phyloP scores from a whole-genome alignment of 2,797 vertebrate species.

The Eulemur mongoz region DNA sequence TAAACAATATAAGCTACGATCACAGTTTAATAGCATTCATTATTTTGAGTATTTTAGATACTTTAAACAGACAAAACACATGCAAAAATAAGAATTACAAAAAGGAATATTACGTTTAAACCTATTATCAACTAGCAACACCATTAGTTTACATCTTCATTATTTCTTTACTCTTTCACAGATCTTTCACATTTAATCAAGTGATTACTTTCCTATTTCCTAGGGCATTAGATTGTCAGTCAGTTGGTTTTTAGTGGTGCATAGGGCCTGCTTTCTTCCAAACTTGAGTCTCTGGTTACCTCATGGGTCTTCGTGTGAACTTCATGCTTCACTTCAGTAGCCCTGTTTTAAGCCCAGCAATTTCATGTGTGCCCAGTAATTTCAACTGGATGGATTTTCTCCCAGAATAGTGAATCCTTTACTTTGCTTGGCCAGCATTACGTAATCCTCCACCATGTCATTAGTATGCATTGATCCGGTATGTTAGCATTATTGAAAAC shows the following conservation, averaged over 20 bases:
- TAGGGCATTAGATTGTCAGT: background rate
- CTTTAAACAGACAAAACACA: background rate
- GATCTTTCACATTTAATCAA: background rate
- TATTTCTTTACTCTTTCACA: background rate
- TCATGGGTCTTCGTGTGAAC: background rate
- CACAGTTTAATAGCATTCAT: background rate
- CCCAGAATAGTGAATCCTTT: background rate
- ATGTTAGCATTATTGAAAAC: background rate
- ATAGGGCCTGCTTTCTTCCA: background rate
- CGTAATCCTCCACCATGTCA: background rate
- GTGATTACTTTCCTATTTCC: background rate
- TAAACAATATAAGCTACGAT: background rate
- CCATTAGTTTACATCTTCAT: background rate
- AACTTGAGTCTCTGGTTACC: background rate
- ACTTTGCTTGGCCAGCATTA: background rate
- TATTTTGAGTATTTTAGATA: background rate
- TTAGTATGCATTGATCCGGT: background rate
- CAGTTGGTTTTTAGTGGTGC: background rate
- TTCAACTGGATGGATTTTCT: background rate
- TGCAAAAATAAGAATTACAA: background rate
- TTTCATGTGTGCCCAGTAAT: background rate
- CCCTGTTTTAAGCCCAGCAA: background rate
- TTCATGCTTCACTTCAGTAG: background rate
- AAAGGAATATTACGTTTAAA: background rate
- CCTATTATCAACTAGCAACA: background rate